Evolutionary conservation across 64 coral and sea anemone genomes (phyloP).

Genomic region (Montipora foliosa): DNA sequence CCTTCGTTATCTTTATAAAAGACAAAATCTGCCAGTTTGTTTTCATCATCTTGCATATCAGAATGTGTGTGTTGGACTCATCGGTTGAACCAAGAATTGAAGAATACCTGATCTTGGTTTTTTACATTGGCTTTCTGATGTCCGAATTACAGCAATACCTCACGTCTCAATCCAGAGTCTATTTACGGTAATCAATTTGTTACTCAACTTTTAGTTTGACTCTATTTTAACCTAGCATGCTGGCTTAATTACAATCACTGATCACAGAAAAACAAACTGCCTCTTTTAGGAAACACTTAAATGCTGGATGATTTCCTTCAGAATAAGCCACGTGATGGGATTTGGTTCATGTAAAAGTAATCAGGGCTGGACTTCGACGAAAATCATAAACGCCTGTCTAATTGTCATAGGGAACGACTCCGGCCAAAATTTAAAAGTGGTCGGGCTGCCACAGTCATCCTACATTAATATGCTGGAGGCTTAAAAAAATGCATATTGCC

Average conservation of each 20-base stretch:
- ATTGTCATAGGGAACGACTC: too few species aligned
- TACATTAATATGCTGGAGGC: too few species aligned
- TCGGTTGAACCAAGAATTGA: constrained; percentile 19
- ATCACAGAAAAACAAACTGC: background rate
- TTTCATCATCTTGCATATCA: constrained; percentile 21
- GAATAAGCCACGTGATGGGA: too few species aligned
- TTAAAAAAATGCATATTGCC: too few species aligned
- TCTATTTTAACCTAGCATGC: background rate
- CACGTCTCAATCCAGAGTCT: background rate
- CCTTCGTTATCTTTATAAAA: constrained; percentile 38
- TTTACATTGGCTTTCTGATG: constrained; percentile 21
- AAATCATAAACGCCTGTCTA: too few species aligned
- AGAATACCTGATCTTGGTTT: constrained; percentile 37
- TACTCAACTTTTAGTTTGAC: background rate
- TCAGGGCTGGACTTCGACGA: too few species aligned
- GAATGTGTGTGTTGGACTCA: constrained; percentile 1
- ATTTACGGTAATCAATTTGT: constrained; percentile 3
- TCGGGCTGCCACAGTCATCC: too few species aligned
- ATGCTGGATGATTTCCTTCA: too few species aligned
- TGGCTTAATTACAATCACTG: background rate
- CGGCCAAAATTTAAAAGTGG: too few species aligned
- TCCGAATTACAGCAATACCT: constrained; percentile 37
- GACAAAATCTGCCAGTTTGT: constrained; percentile 32
- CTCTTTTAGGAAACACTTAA: too few species aligned
- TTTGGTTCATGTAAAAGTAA: too few species aligned